Percentiles rank a stretch among this genome's conserved stretches.
Evolutionary conservation across 2,888 invertebrate species (phyloP).

Genomic region (Prenolepis imparis): DNA sequence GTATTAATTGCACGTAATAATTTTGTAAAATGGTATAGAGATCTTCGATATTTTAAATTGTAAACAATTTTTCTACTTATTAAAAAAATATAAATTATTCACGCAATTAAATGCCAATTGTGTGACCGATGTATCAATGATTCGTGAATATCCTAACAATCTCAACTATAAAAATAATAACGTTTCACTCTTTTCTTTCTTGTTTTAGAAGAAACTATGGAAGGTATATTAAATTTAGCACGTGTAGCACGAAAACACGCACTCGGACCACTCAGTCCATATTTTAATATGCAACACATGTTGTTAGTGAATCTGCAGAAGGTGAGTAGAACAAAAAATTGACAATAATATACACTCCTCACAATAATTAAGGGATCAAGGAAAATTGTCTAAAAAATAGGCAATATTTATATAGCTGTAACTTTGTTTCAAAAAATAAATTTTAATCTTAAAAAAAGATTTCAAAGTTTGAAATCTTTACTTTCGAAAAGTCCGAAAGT

Average conservation of each 20-base stretch:
- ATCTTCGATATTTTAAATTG: background rate
- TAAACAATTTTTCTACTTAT: background rate
- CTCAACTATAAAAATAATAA: no score
- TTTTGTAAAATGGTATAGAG: no score
- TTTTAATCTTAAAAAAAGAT: no score
- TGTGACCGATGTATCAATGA: background rate
- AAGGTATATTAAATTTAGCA: constrained; percentile 95
- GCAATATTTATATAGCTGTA: no score
- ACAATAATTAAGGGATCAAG: no score
- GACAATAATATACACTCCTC: background rate
- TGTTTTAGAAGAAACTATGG: constrained; percentile 94
- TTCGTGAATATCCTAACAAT: background rate
- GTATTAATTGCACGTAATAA: no score
- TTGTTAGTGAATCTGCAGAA: constrained; percentile 94
- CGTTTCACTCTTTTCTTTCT: constrained; percentile 49
- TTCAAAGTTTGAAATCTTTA: no score
- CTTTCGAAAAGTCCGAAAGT: no score
- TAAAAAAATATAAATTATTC: no score
- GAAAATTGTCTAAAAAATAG: no score
- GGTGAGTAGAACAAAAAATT: constrained; percentile 79
- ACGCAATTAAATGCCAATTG: background rate
- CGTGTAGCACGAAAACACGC: constrained; percentile 95
- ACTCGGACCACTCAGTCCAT: constrained; percentile 98
- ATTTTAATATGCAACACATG: constrained; percentile 96
- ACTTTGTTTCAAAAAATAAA: no score